Evolutionary conservation across 2,113 vertebrate genomes (phyloP), one percentile per base, ranked within the genome.

Genomic region (Eulemur macaco): DNA sequence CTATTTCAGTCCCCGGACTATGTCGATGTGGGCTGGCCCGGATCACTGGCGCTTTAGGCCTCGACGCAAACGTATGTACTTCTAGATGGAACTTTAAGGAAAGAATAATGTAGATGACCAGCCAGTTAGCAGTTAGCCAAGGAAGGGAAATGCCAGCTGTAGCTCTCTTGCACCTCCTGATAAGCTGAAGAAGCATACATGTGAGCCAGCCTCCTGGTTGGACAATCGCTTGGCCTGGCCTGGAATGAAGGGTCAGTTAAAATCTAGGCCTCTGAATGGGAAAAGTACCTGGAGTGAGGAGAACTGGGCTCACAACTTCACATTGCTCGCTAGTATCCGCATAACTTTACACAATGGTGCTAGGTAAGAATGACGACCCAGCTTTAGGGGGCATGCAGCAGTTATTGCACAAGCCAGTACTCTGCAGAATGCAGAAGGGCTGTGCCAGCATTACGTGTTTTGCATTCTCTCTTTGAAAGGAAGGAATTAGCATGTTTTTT

Each of bases 21-120:
- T 99, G 98, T 99, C 99, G 0, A 98, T 99, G 71, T 99, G 99
- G 99, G 99, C 99, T 0, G 99, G 99, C 60, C 99, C 99, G 0
- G 99, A 99, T 23, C 99, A 99, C 98, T 99, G 99, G 99, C 99
- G 99, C 52, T 99, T 99, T 98, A 99, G 98, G 94, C 99, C 99
- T 7, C 99, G 96, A 3, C 99, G 98, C 95, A 99, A 99, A 89
- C 42, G 99, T 99, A 98, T 58, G 99, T 98, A 66, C 34, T 83
- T 29, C 0, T 63, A 29, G 66, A 3, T 50, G 21, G 5, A 69
- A 4, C 2, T 80, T 71, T 27, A 18, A 2, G 42, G 4, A 1
- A 1, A 56, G 21, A 29, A 10, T 0, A 5, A 13, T 3, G n/a
- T 42, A 71, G 68, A 7, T 50, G 34, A 50, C 42, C 34, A 54